Evolutionary conservation across 1,140 invertebrate species (phyloP), one percentile per base, ranked within the genome.

Genomic region (Dolichoris vasculosae): DNA sequence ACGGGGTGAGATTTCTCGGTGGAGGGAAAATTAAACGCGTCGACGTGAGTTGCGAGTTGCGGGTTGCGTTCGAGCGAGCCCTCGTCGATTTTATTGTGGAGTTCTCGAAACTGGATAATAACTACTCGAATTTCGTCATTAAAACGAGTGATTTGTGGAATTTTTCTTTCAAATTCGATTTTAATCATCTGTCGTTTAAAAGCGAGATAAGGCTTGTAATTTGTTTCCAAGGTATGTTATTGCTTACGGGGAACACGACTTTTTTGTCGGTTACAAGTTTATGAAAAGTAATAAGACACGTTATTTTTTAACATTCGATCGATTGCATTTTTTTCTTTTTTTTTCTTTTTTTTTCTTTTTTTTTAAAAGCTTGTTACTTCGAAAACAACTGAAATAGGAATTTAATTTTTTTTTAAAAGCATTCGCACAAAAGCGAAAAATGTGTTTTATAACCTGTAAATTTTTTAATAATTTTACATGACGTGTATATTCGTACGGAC

Each of bases 391-490:
- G 13, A 46, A 13, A 46, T 46, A 46, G 6, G 6, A 46, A 46
- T 46, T 7, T 13, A 46, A 46, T 46, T 46, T 46, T 46, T 46
- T 46, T 46, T n/a, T n/a, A n/a, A n/a, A n/a, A n/a, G n/a, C n/a
- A 75, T 51, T 51, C 17, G 17, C 8, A 17, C 48, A 8, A 51
- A 9, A 59, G 13, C 23, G 55, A 59, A 59, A 64, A 64, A 30
- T 30, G 23, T n/a, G 4, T 30, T 64, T n/a, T 64, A 64, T 64
- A 64, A 13, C 6, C 9, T 55, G 13, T 63, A 35, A n/a, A 43
- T 40, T 67, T n/a, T 81, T 81, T 67, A n/a, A 48, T 40, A 64
- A 30, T 81, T 67, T 81, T 46, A 69, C 63, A 26, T n/a, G 26
- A 30, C 20, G 51, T 82, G 71, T 51, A 82, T 51, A 30, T 55